Percentiles rank a stretch among this genome's conserved stretches.
Conservation (phyloP, 2,797 vertebrate genomes). For the Allobates femoralis region DNA sequence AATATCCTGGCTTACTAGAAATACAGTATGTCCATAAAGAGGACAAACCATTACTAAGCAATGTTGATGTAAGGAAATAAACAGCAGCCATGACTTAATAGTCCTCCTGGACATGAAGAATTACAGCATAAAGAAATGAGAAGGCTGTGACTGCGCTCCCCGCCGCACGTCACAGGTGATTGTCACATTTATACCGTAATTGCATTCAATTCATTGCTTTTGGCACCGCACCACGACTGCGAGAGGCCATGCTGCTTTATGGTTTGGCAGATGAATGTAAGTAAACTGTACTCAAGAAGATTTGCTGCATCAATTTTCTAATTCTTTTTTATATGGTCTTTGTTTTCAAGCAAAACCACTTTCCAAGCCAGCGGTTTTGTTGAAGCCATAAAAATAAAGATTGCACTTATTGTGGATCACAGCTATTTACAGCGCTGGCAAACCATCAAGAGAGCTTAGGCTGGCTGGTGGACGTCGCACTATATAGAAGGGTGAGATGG, state of each 20-base stretch:
- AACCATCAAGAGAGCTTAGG: neutral
- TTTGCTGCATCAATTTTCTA: slow-evolving; percentile 52
- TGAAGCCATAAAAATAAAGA: slow-evolving; percentile 31
- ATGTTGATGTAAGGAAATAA: too few relatives aligned
- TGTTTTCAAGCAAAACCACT: slow-evolving; percentile 19
- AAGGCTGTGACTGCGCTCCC: neutral
- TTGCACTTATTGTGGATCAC: slow-evolving; percentile 1
- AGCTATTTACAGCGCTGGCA: slow-evolving; percentile 15
- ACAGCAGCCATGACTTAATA: too few relatives aligned
- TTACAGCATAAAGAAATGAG: slow-evolving; percentile 1
- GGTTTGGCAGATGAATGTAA: slow-evolving; percentile 33
- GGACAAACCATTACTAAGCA: too few relatives aligned
- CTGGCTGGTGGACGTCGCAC: neutral
- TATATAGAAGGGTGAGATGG: neutral
- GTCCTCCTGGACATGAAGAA: too few relatives aligned
- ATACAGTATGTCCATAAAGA: too few relatives aligned
- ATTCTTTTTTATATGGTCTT: slow-evolving; percentile 4
- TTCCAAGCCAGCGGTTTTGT: slow-evolving; percentile 20
- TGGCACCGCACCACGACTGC: slow-evolving; percentile 12
- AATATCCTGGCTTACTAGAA: neutral
- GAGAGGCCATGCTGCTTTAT: slow-evolving; percentile 41
- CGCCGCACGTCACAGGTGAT: neutral
- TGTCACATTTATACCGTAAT: slow-evolving; percentile 5
- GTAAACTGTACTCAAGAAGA: slow-evolving; percentile 36
- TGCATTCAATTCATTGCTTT: slow-evolving; percentile 25